Percentiles rank a stretch among this genome's conserved stretches.
Conservation (phyloP, 1,140 invertebrate species). For the Melanaphis sacchari region DNA sequence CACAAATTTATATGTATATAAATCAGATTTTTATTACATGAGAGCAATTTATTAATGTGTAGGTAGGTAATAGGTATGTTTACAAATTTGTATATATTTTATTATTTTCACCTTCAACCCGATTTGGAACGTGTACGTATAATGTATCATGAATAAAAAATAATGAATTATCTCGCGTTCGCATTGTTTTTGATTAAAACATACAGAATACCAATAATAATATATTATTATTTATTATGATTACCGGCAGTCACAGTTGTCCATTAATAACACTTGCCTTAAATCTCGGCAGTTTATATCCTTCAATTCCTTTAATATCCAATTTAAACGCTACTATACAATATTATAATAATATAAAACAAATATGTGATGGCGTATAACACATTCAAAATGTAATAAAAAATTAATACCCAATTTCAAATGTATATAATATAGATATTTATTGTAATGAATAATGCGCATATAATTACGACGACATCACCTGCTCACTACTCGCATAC, state of each 20-base stretch:
- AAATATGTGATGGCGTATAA: too few species aligned
- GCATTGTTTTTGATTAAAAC: not conserved
- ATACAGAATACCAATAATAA: not conserved
- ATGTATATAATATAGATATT: not conserved
- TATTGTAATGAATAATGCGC: too few species aligned
- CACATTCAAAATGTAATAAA: not conserved
- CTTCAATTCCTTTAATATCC: not conserved
- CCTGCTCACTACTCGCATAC: not conserved
- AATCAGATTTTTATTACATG: not conserved
- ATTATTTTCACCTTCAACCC: not conserved
- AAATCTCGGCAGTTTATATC: not conserved
- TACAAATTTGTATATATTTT: not conserved
- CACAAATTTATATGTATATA: not conserved
- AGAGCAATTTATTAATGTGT: too few species aligned
- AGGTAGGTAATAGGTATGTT: too few species aligned
- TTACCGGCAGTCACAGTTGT: not conserved
- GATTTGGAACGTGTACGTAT: not conserved
- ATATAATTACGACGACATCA: not conserved
- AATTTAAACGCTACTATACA: not conserved
- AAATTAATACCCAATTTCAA: not conserved
- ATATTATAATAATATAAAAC: not conserved
- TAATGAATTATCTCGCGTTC: not conserved
- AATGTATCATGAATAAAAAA: not conserved
- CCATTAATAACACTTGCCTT: not conserved
- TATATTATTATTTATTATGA: too few species aligned